Evolutionary conservation across 2,113 vertebrate genomes (phyloP).

Genomic region (Syngnathus typhle): DNA sequence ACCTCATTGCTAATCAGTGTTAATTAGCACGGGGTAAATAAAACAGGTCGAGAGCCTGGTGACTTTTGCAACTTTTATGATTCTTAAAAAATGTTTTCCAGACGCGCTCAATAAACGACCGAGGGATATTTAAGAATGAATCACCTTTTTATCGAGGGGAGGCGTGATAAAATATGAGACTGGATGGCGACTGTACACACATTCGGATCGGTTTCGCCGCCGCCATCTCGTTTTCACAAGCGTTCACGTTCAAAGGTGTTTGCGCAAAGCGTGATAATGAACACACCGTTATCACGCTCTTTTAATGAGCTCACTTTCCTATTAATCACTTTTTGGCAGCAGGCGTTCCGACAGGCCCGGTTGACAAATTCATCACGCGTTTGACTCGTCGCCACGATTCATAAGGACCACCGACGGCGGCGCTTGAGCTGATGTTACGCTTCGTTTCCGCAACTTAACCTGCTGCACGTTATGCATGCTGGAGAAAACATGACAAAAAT

Average conservation of each 20-base stretch:
- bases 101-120: neutral
- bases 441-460: constrained; percentile 49
- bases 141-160: neutral
- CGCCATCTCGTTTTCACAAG: neutral
- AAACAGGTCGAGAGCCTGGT: constrained; percentile 16
- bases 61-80: neutral
- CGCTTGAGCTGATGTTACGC: neutral
- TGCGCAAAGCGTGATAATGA: no score
- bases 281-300: neutral
- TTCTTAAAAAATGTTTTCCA: neutral
- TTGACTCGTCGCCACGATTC: constrained; percentile 40
- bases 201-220: no score
- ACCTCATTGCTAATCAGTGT: constrained; percentile 54
- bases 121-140: constrained; percentile 1
- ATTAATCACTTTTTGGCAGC: constrained; percentile 43
- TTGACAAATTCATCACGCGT: constrained; percentile 10
- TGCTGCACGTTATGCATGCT: neutral
- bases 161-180: neutral
- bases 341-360: constrained; percentile 8
- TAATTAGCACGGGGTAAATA: constrained; percentile 53
- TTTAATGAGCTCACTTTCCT: constrained; percentile 38
- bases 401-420: constrained; percentile 14
- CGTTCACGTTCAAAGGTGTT: neutral
- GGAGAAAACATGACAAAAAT: neutral
- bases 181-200: neutral